Percentiles rank a stretch among this genome's conserved stretches.
These are phyloP conservation scores for Ophthalmolycus amberensis DNA, from an alignment of 2,113 vertebrate genomes.

Conservation along the genomic window DNA sequence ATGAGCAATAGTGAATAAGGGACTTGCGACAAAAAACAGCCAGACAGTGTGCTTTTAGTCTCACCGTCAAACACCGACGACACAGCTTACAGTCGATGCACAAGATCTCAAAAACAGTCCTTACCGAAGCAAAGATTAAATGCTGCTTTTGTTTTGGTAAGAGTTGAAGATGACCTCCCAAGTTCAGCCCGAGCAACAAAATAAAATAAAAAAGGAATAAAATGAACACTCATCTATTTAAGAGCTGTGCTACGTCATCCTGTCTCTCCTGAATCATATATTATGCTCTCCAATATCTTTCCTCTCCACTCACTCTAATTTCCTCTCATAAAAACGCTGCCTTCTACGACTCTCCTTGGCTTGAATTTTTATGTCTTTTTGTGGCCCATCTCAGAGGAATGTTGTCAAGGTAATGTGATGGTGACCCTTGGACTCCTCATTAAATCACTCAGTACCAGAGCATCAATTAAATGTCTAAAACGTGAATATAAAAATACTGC, in stretches of 20 bases:
- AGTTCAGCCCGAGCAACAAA: constrained; percentile 26
- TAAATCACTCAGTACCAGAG: constrained; percentile 56
- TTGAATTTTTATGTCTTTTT: constrained; percentile 62
- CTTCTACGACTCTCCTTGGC: constrained; percentile 53
- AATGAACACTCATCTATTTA: constrained; percentile 51
- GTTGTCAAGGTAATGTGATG: constrained; percentile 67
- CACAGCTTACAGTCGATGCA: not conserved
- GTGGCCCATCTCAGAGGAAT: constrained; percentile 59
- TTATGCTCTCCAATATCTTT: constrained; percentile 38
- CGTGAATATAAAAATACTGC: constrained; percentile 46
- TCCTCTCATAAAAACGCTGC: constrained; percentile 62
- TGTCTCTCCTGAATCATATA: constrained; percentile 55
- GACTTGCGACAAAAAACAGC: constrained; percentile 19
- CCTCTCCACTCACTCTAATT: constrained; percentile 48
- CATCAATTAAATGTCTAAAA: constrained; percentile 53
- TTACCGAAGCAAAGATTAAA: not conserved
- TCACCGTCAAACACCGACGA: constrained; percentile 8
- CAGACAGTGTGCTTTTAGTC: not conserved
- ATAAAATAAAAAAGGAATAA: not conserved
- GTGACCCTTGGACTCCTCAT: constrained; percentile 62
- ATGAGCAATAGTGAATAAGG: constrained; percentile 30
- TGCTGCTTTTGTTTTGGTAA: constrained; percentile 11
- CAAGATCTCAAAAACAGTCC: constrained; percentile 13
- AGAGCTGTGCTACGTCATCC: constrained; percentile 43
- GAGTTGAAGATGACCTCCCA: constrained; percentile 39